Conservation (phyloP, 2,797 vertebrate species). For the Ciconia nigra region DNA sequence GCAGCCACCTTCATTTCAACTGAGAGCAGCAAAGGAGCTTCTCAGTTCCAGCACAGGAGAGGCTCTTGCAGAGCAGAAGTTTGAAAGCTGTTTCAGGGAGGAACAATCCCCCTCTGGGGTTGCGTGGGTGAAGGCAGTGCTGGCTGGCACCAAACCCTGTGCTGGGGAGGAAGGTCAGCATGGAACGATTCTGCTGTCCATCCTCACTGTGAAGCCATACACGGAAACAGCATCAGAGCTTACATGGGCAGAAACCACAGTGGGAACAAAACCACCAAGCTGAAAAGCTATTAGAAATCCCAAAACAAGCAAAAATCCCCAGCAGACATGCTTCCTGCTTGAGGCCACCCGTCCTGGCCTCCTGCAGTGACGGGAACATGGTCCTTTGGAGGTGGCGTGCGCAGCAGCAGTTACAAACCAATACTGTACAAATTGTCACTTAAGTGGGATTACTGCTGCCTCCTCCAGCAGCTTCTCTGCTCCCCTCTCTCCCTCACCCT, state of each 20-base stretch:
- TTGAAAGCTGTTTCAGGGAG: not conserved
- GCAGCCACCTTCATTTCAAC: not conserved
- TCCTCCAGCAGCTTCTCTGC: constrained; percentile 15
- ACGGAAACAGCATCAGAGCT: not conserved
- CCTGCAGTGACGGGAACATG: accelerated
- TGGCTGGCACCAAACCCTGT: not conserved
- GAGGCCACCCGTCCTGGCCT: not conserved
- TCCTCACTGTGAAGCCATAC: accelerated
- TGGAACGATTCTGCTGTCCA: not conserved
- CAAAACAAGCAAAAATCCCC: not conserved
- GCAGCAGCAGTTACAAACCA: not conserved
- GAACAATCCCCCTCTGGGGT: not conserved
- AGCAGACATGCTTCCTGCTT: not conserved
- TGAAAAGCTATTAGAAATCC: not conserved
- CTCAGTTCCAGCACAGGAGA: not conserved
- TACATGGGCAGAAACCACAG: not conserved
- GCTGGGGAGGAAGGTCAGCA: not conserved
- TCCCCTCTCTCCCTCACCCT: not conserved
- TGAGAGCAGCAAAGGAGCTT: not conserved
- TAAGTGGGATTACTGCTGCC: constrained; percentile 21
- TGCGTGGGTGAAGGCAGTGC: not conserved
- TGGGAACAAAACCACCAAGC: not conserved
- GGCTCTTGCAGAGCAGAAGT: not conserved
- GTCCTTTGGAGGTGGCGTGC: not conserved
- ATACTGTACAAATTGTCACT: constrained; percentile 26